Conservation (phyloP, 2,888 invertebrate genomes). For the Rotaria socialis region DNA sequence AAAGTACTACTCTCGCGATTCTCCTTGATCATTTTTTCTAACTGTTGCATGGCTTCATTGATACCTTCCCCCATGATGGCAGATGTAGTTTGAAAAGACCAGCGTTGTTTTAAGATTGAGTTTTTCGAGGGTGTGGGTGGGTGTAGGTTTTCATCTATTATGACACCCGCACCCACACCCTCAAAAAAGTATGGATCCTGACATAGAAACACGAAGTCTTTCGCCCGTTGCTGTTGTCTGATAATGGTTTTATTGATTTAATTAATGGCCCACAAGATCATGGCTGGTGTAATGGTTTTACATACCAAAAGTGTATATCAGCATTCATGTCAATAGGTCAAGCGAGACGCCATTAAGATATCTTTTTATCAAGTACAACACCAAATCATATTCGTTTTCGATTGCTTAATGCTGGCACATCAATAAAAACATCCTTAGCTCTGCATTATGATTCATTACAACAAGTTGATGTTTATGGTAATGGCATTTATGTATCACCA, state of each 20-base stretch:
- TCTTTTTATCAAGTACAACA: constrained; percentile 44
- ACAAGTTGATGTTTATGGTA: constrained; percentile 44
- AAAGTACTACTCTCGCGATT: too few relatives aligned
- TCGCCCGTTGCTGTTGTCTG: constrained; percentile 48
- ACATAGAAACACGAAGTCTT: constrained; percentile 39
- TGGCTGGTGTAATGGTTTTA: constrained; percentile 58
- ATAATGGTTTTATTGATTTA: constrained; percentile 52
- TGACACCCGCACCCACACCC: too few relatives aligned
- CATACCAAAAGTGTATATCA: constrained; percentile 55
- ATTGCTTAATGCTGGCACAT: constrained; percentile 41
- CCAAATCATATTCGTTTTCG: constrained; percentile 44
- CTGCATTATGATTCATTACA: constrained; percentile 40
- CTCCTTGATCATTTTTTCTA: too few relatives aligned
- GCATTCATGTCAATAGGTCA: constrained; percentile 55
- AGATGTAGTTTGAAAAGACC: too few relatives aligned
- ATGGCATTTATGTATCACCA: constrained; percentile 30
- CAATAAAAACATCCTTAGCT: constrained; percentile 1
- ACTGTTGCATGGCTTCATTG: too few relatives aligned
- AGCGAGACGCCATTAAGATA: constrained; percentile 49
- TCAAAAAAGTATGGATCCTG: constrained; percentile 43
- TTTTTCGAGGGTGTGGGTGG: too few relatives aligned
- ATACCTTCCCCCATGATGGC: too few relatives aligned
- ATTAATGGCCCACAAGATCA: constrained; percentile 59
- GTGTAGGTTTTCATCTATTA: too few relatives aligned
- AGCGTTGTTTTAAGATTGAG: too few relatives aligned